Base-by-base conservation (phyloP, 2,113 vertebrate genomes). In the Felis chaus region DNA sequence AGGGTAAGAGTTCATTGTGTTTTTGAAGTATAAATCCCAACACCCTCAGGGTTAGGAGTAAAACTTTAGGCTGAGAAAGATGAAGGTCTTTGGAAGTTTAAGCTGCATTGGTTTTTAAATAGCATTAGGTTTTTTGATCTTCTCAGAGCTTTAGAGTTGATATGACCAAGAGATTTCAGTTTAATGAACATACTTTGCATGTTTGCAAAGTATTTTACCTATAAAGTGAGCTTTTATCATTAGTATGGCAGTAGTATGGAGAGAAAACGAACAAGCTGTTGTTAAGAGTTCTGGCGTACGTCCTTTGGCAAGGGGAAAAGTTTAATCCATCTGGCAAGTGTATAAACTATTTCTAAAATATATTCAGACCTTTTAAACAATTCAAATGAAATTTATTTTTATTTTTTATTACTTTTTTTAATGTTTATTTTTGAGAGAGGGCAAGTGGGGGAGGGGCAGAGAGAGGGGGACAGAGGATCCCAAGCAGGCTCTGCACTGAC, bases 1-100 rank as follows among this genome's bases (percentile, higher is more conserved):
- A 31, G 74, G 27, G 27, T 48, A 41, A 76, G 74, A 76, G 15
- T 61, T 63, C 3, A 4, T 85, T 53, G 25, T 74, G 25, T 39
- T 97, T 89, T 55, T 84, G 50, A 92, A 39, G 23, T 91, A 10
- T 82, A 4, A n/a, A 61, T 39, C 63, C 55, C 31, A 33, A 2
- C 66, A 41, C 68, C 14, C n/a, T 94, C 53, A 83, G 48, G 14
- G 13, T n/a, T 45, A 76, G 9, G 50, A 76, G 39, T 91, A 69
- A 94, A 82, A 81, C 48, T 85, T 86, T 3, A 91, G 36, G 16
- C 33, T 25, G 23, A 45, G 29, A 41, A 69, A 69, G 19, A 63
- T 63, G 55, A 50, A 53, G 18, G 78, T 97, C 6, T 61, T 89
- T 61, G 16, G 48, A 94, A 93, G 15, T 83, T 71, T n/a, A 92